Percentiles rank a stretch among this genome's conserved stretches.
These are phyloP conservation scores for Drosophila mojavensis DNA, from an alignment of 1,140 invertebrate species.

Conservation along the genomic window DNA sequence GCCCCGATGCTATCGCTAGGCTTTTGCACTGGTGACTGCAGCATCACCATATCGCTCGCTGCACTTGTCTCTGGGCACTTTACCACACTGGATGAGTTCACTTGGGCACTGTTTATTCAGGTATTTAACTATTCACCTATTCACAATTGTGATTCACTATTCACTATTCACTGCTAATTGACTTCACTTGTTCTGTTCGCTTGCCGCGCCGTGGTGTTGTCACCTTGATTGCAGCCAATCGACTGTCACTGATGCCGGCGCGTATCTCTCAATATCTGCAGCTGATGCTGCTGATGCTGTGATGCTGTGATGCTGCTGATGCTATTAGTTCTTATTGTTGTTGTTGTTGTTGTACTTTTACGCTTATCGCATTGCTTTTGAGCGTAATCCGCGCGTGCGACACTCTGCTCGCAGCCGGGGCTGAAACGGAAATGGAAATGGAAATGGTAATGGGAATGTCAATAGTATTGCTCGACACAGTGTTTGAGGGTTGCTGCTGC, in stretches of 20 bases:
- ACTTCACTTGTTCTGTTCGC: slow-evolving; percentile 13
- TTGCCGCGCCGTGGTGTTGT: slow-evolving; percentile 68
- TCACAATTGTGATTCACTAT: too few relatives aligned
- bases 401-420: slow-evolving; percentile 54
- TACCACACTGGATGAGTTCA: slow-evolving; percentile 6
- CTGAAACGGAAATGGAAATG: slow-evolving; percentile 60
- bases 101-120: slow-evolving; percentile 23
- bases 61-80: slow-evolving; percentile 28
- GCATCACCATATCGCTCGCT: slow-evolving; percentile 77
- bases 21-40: slow-evolving; percentile 80
- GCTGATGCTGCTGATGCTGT: slow-evolving; percentile 18
- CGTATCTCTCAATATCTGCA: slow-evolving; percentile 55
- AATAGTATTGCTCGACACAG: slow-evolving; percentile 33
- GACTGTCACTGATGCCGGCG: slow-evolving; percentile 75
- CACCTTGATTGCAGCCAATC: slow-evolving; percentile 81
- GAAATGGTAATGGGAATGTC: slow-evolving; percentile 38
- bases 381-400: slow-evolving; percentile 74
- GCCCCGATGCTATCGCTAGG: slow-evolving; percentile 56
- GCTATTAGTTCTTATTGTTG: slow-evolving; percentile 11
- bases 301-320: slow-evolving; percentile 16
- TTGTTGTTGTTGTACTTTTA: slow-evolving; percentile 16
- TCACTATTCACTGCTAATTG: background rate
- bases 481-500: slow-evolving; percentile 55
- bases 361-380: slow-evolving; percentile 57
- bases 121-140: too few relatives aligned